Evolutionary conservation across 2,888 invertebrate species (phyloP).

Genomic region (Gryllus longicercus): DNA sequence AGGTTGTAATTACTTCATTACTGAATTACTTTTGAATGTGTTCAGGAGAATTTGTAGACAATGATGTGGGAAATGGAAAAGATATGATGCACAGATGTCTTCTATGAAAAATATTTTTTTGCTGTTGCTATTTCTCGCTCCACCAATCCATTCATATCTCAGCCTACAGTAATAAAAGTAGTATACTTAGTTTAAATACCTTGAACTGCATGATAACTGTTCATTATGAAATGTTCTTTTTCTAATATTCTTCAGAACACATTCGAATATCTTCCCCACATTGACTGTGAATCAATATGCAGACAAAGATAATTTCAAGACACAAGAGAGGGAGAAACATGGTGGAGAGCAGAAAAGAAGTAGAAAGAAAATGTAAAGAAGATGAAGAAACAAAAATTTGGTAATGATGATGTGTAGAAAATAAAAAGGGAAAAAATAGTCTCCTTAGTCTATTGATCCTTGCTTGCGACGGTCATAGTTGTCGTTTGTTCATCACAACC

Average conservation of each 20-base stretch:
- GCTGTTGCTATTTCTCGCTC: not conserved
- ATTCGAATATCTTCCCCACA: constrained; percentile 7
- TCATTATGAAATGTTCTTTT: not conserved
- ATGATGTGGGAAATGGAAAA: constrained; percentile 17
- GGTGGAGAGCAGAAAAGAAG: not conserved
- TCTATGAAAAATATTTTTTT: not conserved
- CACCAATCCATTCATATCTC: not conserved
- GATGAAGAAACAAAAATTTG: not conserved
- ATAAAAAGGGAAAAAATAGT: no score
- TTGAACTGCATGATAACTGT: not conserved
- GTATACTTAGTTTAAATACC: not conserved
- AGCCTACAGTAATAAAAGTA: not conserved
- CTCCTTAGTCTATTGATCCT: no score
- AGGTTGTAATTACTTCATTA: not conserved
- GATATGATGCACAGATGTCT: constrained; percentile 7
- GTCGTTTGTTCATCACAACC: not conserved
- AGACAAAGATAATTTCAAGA: no score
- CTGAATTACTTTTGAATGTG: not conserved
- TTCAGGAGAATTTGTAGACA: not conserved
- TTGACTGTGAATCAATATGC: not conserved
- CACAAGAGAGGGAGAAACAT: constrained; percentile 5
- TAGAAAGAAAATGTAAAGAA: not conserved
- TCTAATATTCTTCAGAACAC: not conserved
- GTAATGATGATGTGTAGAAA: not conserved
- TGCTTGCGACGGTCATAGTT: not conserved